Base-by-base conservation (phyloP, 2,797 vertebrate species). In the Poliocrania exsul region DNA sequence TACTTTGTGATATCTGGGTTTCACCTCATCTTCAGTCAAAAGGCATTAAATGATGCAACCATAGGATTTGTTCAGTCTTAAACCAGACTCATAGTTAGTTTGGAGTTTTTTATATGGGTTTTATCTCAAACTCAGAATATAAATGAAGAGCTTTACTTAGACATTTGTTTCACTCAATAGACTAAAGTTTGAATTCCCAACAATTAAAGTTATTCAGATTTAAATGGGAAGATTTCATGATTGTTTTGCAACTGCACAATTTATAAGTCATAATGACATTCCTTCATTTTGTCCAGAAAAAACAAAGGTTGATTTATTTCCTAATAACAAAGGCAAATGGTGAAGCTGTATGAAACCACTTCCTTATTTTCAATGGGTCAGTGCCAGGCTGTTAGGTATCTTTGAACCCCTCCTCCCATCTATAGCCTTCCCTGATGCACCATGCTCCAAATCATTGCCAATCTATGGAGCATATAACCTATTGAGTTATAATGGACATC, bases 241-340 rank as follows among this genome's bases (percentile, higher is more conserved):
- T 95, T 98, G 97, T 97, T 98, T 97, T 96, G 97, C 97, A 97
- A 97, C 24, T 74, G 90, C 96, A 97, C 97, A 97, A 96, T 97
- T 97, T 98, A 97, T 98, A 97, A 97, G 96, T 97, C 97, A 97
- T 97, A 97, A 97, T 97, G 97, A 96, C 97, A 98, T 97, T 96
- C 96, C 95, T 97, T 96, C 96, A 96, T 88, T 96, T 97, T 96
- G 93, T 94, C 96, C 95, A 93, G 97, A 97, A 97, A 97, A 97
- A 97, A 98, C 97, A 98, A 98, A 97, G 91, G 90, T 93, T 98
- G 97, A 98, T 98, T 98, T 97, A 98, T 97, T 96, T 95, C 96
- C 96, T 97, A 97, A 96, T 97, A 98, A 97, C 97, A 97, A 97
- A 98, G 97, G 95, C 96, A 97, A 97, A 97, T 97, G 95, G 91